Evolutionary conservation across 2,797 vertebrate species (phyloP).

Genomic region (Danio aesculapii): DNA sequence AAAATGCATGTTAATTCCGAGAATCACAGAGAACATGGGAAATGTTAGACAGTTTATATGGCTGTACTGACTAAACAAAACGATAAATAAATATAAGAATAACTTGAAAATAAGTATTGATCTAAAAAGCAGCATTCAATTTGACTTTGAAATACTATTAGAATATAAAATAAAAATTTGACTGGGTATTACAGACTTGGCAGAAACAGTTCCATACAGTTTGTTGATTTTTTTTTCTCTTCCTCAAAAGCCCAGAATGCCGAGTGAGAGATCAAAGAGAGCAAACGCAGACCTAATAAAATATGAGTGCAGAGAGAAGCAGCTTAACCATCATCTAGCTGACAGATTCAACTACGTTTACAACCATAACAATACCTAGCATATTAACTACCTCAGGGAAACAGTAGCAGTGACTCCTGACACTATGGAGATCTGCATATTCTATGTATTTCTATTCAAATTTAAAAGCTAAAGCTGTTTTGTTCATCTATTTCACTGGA

Average conservation of each 20-base stretch:
- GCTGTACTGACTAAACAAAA: too few relatives aligned
- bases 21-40: neutral
- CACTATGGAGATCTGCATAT: neutral
- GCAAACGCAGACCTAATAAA: constrained; percentile 5
- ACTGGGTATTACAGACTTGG: constrained; percentile 19
- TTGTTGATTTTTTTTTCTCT: constrained; percentile 17
- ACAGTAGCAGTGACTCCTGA: constrained; percentile 17
- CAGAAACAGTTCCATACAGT: constrained; percentile 48
- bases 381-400: constrained; percentile 18
- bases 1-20: neutral
- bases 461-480: constrained; percentile 37
- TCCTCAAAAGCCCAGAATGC: neutral
- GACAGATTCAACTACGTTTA: constrained; percentile 25
- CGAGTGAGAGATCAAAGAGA: constrained; percentile 12
- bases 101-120: neutral
- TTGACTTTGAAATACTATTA: neutral
- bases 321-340: constrained; percentile 16
- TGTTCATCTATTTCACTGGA: constrained; percentile 8
- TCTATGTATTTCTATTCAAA: neutral
- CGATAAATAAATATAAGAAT: neutral
- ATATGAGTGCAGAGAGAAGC: constrained; percentile 40
- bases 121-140: constrained; percentile 8
- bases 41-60: neutral
- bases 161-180: neutral
- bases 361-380: constrained; percentile 32